Base-by-base conservation (phyloP, 2,888 invertebrate species). In the Heliconius aoede region DNA sequence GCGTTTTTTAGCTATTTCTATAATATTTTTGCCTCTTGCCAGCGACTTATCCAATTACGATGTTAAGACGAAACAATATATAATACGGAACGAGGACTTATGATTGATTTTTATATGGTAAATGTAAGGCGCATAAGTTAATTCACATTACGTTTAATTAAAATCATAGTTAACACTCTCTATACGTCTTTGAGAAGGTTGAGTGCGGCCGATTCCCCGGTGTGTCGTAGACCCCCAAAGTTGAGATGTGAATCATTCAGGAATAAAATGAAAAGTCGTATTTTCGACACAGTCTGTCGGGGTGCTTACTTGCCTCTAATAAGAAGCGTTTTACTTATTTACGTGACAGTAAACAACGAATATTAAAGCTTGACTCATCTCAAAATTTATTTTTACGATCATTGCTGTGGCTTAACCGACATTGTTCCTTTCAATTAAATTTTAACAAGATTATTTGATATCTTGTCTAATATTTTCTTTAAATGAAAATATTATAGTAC, bases 121-220 rank as follows among this genome's bases (percentile, higher is more conserved):
- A 73, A 73, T 46, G 72, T 74, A 72, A 74, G 67, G 74, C 55
- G 32, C 61, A 28, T 21, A 74, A 78, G 79, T 76, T 74, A 55
- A 69, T 73, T 76, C 68, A 67, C 61, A 75, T 80, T 77, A 80
- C 72, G 81, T 73, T 79, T 80, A 80, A 80, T 80, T 81, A 80
- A 80, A 81, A 79, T 81, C 76, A 75, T 80, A 77, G 78, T 77
- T 77, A 76, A 77, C 74, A 76, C 77, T 72, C 68, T 64, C 65
- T 62, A 51, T 75, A 62, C 61, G 60, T 60, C 69, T 77, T 76
- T 61, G 74, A 73, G 77, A 72, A 65, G n/a, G n/a, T n/a, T n/a
- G n/a, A 62, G 71, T 75, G 80, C 74, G 72, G 76, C 60, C 60
- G 73, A 67, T 67, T 62, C 80, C 78, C 80, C 73, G 13, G 78